These are phyloP conservation scores for Uria aalge DNA, from an alignment of 2,113 vertebrate species.

Conservation along the genomic window DNA sequence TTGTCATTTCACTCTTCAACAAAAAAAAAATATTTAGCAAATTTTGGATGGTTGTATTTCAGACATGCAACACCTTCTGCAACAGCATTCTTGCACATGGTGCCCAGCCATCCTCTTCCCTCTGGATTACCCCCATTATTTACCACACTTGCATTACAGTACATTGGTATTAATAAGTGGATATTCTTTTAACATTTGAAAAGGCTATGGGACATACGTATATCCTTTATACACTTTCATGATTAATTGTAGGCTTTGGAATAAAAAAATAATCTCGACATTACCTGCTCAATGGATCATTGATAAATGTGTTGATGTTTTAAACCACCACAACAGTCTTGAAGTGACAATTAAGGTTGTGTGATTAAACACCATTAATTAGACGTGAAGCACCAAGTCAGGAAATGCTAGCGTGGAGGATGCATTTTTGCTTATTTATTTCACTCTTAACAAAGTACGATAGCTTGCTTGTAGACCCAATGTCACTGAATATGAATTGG, in stretches of 20 bases:
- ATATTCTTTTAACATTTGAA: not conserved
- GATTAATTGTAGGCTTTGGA: not conserved
- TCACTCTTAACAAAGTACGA: not conserved
- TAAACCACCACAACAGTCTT: not conserved
- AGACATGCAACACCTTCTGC: not conserved
- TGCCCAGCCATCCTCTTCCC: not conserved
- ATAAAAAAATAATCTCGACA: not conserved
- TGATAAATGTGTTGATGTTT: not conserved
- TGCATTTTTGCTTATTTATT: not conserved
- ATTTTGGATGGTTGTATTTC: not conserved
- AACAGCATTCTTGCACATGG: not conserved
- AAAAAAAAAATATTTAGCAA: not conserved
- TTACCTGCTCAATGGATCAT: not conserved
- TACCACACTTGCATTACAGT: not conserved
- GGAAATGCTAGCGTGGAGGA: not conserved
- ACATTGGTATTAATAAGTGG: not conserved
- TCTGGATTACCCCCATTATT: not conserved
- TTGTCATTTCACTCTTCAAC: not conserved
- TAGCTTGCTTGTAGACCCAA: accelerated
- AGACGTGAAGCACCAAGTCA: not conserved
- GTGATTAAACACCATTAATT: not conserved
- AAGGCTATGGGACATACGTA: not conserved
- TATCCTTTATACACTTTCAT: not conserved
- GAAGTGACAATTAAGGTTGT: not conserved
- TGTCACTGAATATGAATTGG: not conserved